A percentile compares a stretch with the other conserved stretches of the same genome.
phyloP scores from a whole-genome alignment of 64 coral and sea anemone genomes.

The Exaiptasia diaphana region DNA sequence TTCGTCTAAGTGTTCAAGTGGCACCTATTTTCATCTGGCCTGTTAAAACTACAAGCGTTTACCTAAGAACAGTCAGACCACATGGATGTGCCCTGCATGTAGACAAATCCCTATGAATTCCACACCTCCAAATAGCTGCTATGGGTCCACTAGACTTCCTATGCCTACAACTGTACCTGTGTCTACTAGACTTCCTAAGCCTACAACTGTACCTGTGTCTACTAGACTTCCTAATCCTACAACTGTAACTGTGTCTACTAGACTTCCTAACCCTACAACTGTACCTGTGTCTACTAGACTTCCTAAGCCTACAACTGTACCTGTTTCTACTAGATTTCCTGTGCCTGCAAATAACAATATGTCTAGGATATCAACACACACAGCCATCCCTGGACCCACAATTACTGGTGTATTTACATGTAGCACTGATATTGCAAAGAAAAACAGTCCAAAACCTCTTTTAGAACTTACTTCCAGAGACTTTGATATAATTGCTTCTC shows the following conservation, averaged over 20 bases:
- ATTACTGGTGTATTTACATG: no score
- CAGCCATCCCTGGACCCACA: no score
- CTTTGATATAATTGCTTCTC: neutral
- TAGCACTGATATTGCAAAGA: neutral
- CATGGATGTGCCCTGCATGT: neutral
- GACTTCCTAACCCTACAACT: neutral
- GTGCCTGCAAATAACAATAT: no score
- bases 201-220: neutral
- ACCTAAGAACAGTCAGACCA: neutral
- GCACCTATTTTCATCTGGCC: neutral
- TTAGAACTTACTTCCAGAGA: no score
- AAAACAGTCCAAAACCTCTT: neutral
- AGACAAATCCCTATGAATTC: no score
- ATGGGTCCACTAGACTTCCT: neutral
- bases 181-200: neutral
- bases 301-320: neutral
- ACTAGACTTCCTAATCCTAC: neutral
- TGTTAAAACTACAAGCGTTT: neutral
- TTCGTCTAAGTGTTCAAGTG: neutral
- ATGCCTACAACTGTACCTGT: neutral
- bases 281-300: neutral
- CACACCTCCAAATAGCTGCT: no score
- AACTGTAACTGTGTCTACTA: neutral
- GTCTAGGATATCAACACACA: no score
- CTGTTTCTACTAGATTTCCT: neutral